Evolutionary conservation across 2,888 invertebrate genomes (phyloP), one percentile per base, ranked within the genome.

Genomic region (Eubasilissa splendida): DNA sequence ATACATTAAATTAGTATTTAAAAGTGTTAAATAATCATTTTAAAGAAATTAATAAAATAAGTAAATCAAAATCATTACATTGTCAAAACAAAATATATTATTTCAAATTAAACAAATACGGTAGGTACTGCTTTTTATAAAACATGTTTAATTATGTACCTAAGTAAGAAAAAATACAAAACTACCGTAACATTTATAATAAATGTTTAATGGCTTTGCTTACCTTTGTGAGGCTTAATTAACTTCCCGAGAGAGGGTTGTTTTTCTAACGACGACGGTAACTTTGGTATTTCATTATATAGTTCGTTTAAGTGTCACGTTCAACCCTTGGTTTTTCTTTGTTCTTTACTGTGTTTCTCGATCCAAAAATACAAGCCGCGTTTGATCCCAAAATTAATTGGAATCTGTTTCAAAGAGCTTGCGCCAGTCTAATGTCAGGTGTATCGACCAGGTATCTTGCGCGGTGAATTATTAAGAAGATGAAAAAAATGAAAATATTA

Each of bases 231-330:
- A 63, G 77, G 65, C 66, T 81, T 81, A 81, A 81, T 81, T 81
- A 78, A 81, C 81, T 81, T 76, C 75, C 76, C 10, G 59, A 33
- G 68, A 33, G 42, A 74, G 63, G 50, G 70, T 52, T 81, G 81
- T 81, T 75, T 73, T 81, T 78, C 56, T 68, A 74, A 76, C 65
- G 66, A 60, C 56, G 70, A 71, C 56, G 70, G 75, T 56, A 81
- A 63, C 59, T 81, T 75, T 53, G 78, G 65, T 76, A 76, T 80
- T 80, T 80, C 80, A 80, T 80, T 80, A 80, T 66, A 71, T 75
- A 75, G 75, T 75, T 59, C 42, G 14, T 50, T 60, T 52, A 33
- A 12, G 71, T 73, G n/a, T 70, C 70, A 53, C 70, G 70, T 70
- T 53, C 7, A 54, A 14, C 68, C 71, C 71, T 54, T 52, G 42